phyloP scores from a whole-genome alignment of 2,888 invertebrate genomes.

The Choristoneura rosaceana region DNA sequence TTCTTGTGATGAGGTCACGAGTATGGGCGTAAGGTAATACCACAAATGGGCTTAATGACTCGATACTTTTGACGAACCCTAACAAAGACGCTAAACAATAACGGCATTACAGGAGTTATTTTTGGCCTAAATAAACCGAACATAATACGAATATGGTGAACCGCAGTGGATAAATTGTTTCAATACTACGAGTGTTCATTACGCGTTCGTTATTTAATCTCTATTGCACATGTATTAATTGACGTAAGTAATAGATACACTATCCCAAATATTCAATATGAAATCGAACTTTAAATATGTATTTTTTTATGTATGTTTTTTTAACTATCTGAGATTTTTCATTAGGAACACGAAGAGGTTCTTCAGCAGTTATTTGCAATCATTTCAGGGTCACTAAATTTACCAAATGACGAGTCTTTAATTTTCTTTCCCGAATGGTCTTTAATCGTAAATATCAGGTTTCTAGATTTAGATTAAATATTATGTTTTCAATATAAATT shows the following conservation, averaged over 20 bases:
- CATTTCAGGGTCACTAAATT: no score
- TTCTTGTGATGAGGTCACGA: constrained; percentile 57
- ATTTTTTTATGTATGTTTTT: no score
- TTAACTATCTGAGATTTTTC: no score
- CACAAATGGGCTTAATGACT: constrained; percentile 60
- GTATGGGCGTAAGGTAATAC: constrained; percentile 54
- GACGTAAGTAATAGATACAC: not conserved
- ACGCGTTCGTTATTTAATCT: not conserved
- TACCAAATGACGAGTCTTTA: no score
- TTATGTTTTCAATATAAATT: not conserved
- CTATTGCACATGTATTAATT: not conserved
- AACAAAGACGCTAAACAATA: constrained; percentile 41
- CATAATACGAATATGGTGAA: constrained; percentile 18
- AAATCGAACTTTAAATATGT: not conserved
- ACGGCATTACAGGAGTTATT: constrained; percentile 26
- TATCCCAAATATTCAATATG: not conserved
- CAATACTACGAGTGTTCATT: not conserved
- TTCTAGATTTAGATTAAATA: not conserved
- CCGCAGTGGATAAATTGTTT: constrained; percentile 17
- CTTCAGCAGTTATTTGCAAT: no score
- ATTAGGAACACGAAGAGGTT: no score
- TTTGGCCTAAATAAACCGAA: constrained; percentile 9
- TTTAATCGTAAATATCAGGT: no score
- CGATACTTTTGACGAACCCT: constrained; percentile 48
- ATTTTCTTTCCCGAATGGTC: no score